Evolutionary conservation across 2,113 vertebrate species (phyloP), one percentile per base, ranked within the genome.

Genomic region (Burhinus bistriatus): DNA sequence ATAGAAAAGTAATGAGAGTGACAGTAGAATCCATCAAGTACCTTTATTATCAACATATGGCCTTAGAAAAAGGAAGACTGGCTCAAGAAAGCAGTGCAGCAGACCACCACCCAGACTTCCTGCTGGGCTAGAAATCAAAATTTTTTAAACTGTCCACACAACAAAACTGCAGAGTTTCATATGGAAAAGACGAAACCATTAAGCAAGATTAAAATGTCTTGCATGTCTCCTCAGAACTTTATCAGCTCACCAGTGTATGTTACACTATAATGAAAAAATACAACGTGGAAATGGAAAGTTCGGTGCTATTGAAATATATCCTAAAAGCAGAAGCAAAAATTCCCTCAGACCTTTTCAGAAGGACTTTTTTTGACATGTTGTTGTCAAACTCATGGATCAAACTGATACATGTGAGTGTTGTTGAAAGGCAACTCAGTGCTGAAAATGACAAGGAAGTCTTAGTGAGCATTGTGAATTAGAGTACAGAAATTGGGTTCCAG

Each of bases 291-390:
- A 94, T 42, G 44, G 84, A 88, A 88, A 92, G 85, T 86, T 93
- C 1, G 0, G 62, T 0, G 0, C 45, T 90, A 15, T 42, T 93
- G 96, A 94, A 96, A 91, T 34, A 32, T 12, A 96, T 30, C 92
- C 78, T 66, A 29, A 88, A 93, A 93, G 91, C 3, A 86, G 84
- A 91, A 95, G 58, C 0, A 1, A 96, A 95, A 92, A 92, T 86
- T 94, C 90, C 82, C 90, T 86, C 85, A 96, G 87, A 95, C 92
- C 71, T 88, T 93, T 93, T 55, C 87, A 85, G 75, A 49, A 73
- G 90, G 95, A 94, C 92, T 93, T 96, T 90, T 96, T 96, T 91
- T 95, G 95, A 96, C 87, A 92, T 8, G 14, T 19, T 95, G 64
- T 93, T 96, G 96, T 94, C 96, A 95, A 95, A 97, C 92, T 88